Percentiles rank a stretch among this genome's conserved stretches.
Evolutionary conservation across 2,888 invertebrate species (phyloP).

Genomic region (Quadroppia sp.): DNA sequence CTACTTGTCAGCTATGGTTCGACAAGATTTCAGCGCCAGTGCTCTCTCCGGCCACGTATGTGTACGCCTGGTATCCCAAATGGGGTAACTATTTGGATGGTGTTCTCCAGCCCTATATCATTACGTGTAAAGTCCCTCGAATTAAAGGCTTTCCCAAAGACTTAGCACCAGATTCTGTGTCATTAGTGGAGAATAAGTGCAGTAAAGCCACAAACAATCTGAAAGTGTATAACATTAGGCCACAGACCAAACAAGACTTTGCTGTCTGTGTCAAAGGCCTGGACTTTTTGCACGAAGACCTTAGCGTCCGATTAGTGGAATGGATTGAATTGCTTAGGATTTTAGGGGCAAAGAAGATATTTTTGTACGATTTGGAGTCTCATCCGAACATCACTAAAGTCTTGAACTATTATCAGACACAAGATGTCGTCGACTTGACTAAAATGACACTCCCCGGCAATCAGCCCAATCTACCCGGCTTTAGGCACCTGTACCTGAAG

Average conservation of each 20-base stretch:
- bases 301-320: slow-evolving; percentile 81
- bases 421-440: slow-evolving; percentile 57
- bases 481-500: slow-evolving; percentile 54
- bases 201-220: slow-evolving; percentile 76
- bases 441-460: slow-evolving; percentile 59
- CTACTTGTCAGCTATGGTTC: slow-evolving; percentile 61
- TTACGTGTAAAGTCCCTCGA: slow-evolving; percentile 76
- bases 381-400: slow-evolving; percentile 86
- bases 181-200: slow-evolving; percentile 76
- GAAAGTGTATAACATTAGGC: slow-evolving; percentile 73
- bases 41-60: slow-evolving; percentile 84
- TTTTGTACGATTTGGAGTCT: slow-evolving; percentile 76
- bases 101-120: slow-evolving; percentile 82
- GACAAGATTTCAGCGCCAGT: slow-evolving; percentile 57
- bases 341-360: slow-evolving; percentile 84
- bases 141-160: slow-evolving; percentile 44
- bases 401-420: slow-evolving; percentile 59
- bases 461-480: slow-evolving; percentile 54
- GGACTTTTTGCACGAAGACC: slow-evolving; percentile 84
- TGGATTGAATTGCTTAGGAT: slow-evolving; percentile 85
- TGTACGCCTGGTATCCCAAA: slow-evolving; percentile 88
- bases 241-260: slow-evolving; percentile 67
- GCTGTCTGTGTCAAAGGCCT: slow-evolving; percentile 91
- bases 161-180: slow-evolving; percentile 62
- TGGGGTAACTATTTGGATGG: slow-evolving; percentile 91